Conservation (phyloP, 1,140 invertebrate species). For the Eulimnadia texana region DNA sequence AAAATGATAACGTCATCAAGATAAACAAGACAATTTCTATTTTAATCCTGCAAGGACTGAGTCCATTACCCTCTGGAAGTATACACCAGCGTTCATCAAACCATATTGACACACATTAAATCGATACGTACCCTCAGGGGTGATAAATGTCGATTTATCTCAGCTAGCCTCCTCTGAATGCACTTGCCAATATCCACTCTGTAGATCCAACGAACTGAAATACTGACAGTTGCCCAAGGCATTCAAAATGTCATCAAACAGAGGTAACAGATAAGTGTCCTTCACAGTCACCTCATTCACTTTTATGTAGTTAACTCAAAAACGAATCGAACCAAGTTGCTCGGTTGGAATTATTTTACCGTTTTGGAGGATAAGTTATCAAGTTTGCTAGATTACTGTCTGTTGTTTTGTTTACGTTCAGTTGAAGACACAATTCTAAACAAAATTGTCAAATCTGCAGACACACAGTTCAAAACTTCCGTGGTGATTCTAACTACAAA, state of each 20-base stretch:
- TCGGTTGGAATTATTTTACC: too few species aligned
- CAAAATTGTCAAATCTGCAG: too few species aligned
- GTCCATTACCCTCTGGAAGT: slow-evolving; percentile 29
- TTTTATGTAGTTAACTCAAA: slow-evolving; percentile 33
- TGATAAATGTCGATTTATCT: slow-evolving; percentile 30
- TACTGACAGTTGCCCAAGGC: slow-evolving; percentile 13
- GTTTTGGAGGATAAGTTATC: too few species aligned
- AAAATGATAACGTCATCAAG: slow-evolving; percentile 36
- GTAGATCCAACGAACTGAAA: neutral
- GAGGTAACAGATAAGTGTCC: slow-evolving; percentile 31
- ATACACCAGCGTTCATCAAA: slow-evolving; percentile 26
- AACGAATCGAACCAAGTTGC: too few species aligned
- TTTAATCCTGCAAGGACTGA: slow-evolving; percentile 20
- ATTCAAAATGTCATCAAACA: slow-evolving; percentile 27
- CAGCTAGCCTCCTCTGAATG: slow-evolving; percentile 18
- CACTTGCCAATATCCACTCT: slow-evolving; percentile 23
- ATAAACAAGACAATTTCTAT: slow-evolving; percentile 23
- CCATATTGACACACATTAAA: slow-evolving; percentile 29
- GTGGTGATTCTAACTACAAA: too few species aligned
- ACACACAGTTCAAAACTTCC: too few species aligned
- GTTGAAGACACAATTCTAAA: too few species aligned
- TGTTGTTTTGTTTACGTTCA: too few species aligned
- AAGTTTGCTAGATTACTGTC: too few species aligned
- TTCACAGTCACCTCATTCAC: slow-evolving; percentile 29
- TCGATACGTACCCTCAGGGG: slow-evolving; percentile 23